Base-by-base conservation (phyloP, 1,140 invertebrate species). In the Drosophila ironensis region DNA sequence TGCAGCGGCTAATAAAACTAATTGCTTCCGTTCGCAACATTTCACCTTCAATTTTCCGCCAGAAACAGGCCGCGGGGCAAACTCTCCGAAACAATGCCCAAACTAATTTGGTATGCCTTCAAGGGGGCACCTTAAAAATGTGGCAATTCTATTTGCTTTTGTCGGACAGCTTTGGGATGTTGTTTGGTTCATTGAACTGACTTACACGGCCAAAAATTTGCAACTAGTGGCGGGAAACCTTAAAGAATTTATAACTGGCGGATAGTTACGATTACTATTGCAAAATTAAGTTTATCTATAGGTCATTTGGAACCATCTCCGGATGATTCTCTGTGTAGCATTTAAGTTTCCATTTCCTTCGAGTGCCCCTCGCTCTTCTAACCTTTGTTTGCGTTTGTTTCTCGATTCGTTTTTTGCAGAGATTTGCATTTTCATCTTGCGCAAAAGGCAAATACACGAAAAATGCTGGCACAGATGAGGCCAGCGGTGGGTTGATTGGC, bases 351-450 rank as follows among this genome's bases (percentile, higher is more conserved):
- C 51, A 16, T n/a, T n/a, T n/a, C n/a, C n/a, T n/a, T 50, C 40
- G 48, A 70, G 40, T 78, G 51, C 52, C 73, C 46, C 44, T 52
- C 38, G 44, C 40, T 73, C 56, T 56, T 33, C 30, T 42, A 41
- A 75, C 44, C 27, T 75, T 51, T 54, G 9, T 56, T 56, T 67
- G 37, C 19, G 25, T 42, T 46, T 17, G 27, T 66, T 16, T 73
- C 52, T 40, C 57, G 38, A 48, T 51, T 16, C 9, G 14, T 1
- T 35, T 52, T 63, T 72, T 86, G 60, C 80, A 87, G 81, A 80
- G 75, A 87, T 80, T 86, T 80, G 80, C 80, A 86, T 86, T 80
- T 87, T 66, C 75, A 84, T 86, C 78, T 77, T 77, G 61, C 56
- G 60, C 51, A 80, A 78, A 72, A 66, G 47, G 17, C 40, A 54